Conservation (phyloP, 2,888 invertebrate genomes). For the Napeogenes inachia region DNA sequence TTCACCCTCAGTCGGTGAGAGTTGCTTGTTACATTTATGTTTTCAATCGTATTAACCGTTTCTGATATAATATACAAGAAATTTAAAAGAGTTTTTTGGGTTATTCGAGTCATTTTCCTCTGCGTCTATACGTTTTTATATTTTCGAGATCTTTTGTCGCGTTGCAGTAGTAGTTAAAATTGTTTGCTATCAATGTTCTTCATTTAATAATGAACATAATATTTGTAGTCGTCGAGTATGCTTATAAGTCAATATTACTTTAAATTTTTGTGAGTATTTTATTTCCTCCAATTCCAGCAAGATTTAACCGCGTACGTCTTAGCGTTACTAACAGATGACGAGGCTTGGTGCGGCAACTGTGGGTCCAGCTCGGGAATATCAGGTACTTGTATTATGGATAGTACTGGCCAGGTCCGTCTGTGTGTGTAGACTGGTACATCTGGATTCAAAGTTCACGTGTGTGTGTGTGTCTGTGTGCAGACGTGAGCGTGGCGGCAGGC, state of each 20-base stretch:
- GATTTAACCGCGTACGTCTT: constrained; percentile 63
- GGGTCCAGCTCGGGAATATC: constrained; percentile 32
- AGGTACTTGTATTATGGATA: constrained; percentile 6
- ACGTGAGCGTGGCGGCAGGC: constrained; percentile 30
- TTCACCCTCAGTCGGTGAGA: constrained; percentile 62
- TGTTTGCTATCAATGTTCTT: too few species aligned
- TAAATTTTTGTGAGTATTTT: neutral
- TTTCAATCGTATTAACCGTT: too few species aligned
- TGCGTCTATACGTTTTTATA: too few species aligned
- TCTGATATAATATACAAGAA: too few species aligned
- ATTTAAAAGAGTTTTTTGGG: too few species aligned
- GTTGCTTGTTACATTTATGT: too few species aligned
- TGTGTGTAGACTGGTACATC: neutral
- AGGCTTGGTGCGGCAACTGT: constrained; percentile 48
- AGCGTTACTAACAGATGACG: constrained; percentile 66
- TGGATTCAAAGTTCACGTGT: neutral
- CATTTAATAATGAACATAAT: too few species aligned
- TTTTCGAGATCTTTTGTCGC: too few species aligned
- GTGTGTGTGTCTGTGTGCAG: neutral
- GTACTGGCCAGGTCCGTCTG: too few species aligned
- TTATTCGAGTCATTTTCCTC: too few species aligned
- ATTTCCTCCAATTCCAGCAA: constrained; percentile 46
- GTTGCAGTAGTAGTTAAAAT: too few species aligned
- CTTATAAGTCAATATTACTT: neutral
- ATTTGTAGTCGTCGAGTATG: too few species aligned